Conservation (phyloP, 2,113 vertebrate genomes). For the Candoia aspera region DNA sequence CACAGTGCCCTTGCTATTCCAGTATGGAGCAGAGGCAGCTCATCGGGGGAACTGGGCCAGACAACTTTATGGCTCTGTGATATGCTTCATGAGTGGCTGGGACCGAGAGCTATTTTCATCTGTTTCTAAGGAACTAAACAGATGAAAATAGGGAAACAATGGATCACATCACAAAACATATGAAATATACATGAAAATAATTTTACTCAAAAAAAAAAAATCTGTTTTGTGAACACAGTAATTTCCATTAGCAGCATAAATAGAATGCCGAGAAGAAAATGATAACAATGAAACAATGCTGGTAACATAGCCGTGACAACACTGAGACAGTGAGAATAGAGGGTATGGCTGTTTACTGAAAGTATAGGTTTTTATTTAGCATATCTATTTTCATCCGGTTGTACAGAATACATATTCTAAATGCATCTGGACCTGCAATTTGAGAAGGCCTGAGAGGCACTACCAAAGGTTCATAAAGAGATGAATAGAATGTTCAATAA, state of each 20-base stretch:
- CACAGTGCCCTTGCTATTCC: constrained; percentile 16
- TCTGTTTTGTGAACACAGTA: constrained; percentile 51
- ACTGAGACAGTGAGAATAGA: constrained; percentile 48
- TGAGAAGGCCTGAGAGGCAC: constrained; percentile 42
- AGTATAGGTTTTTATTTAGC: constrained; percentile 55
- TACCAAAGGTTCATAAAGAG: constrained; percentile 52
- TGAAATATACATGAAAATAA: constrained; percentile 52
- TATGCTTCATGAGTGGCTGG: neutral
- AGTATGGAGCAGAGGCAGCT: constrained; percentile 26
- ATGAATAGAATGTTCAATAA: constrained; percentile 17
- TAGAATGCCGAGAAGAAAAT: constrained; percentile 41
- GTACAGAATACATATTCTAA: constrained; percentile 38
- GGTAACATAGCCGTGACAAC: constrained; percentile 39
- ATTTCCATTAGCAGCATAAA: constrained; percentile 48
- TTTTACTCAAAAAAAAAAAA: constrained; percentile 39
- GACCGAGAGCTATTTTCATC: constrained; percentile 17
- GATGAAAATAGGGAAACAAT: too few species aligned
- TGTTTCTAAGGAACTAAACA: constrained; percentile 35
- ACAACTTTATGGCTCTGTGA: neutral
- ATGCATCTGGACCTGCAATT: constrained; percentile 27
- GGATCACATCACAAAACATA: constrained; percentile 39
- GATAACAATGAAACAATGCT: constrained; percentile 28
- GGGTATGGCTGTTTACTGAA: constrained; percentile 55
- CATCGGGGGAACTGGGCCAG: neutral
- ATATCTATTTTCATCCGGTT: constrained; percentile 49